These are phyloP conservation scores for Panthera tigris DNA, from an alignment of 2,113 vertebrate genomes.

Conservation along the genomic window DNA sequence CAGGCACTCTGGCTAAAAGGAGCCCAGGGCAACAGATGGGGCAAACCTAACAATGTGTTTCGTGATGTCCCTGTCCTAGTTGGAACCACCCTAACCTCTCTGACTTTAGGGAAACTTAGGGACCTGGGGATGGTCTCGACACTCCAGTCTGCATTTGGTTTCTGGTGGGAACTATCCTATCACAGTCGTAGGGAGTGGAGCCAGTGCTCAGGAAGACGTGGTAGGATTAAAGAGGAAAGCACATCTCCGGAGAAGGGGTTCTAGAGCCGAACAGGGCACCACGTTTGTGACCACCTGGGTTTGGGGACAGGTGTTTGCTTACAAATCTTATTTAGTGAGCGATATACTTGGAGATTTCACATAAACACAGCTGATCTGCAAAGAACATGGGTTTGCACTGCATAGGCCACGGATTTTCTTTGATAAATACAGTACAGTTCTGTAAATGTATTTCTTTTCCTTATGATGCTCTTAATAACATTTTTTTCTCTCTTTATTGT, in stretches of 20 bases:
- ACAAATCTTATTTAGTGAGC: neutral
- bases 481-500: neutral
- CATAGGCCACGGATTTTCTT: neutral
- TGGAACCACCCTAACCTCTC: neutral
- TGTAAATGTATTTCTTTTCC: neutral
- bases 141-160: neutral
- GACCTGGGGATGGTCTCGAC: neutral
- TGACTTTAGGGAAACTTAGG: no score
- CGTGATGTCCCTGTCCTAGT: neutral
- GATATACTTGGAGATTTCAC: neutral
- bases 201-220: neutral
- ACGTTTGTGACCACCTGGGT: neutral
- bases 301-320: neutral
- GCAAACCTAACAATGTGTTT: neutral
- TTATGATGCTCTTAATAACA: neutral
- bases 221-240: neutral
- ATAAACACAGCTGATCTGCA: neutral
- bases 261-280: neutral
- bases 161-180: neutral
- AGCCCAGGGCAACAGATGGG: neutral
- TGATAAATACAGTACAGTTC: neutral
- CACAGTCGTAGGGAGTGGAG: neutral
- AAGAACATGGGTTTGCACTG: neutral
- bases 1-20: neutral
- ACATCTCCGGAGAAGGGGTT: neutral